These are phyloP conservation scores for Nephila pilipes DNA, from an alignment of 1,140 invertebrate genomes.

Conservation along the genomic window DNA sequence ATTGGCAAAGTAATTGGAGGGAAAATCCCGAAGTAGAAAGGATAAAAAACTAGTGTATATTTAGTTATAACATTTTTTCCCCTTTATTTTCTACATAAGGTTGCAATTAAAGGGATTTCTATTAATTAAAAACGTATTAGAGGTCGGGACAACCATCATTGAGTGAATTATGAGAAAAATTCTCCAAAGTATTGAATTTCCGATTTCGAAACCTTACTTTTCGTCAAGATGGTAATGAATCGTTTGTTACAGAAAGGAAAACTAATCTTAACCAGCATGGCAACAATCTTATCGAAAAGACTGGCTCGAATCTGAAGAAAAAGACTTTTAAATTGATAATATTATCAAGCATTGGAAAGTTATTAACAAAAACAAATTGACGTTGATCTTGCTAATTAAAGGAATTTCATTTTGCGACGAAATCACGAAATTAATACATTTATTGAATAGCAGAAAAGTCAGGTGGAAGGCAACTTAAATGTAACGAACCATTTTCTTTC, in stretches of 20 bases:
- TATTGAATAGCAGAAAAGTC: too few species aligned
- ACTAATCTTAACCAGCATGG: not conserved
- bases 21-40: not conserved
- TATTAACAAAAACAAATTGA: too few species aligned
- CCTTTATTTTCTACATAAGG: conserved; percentile 21
- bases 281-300: too few species aligned
- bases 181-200: not conserved
- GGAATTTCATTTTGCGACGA: too few species aligned
- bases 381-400: too few species aligned
- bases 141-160: not conserved
- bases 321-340: too few species aligned
- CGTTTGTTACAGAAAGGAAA: not conserved
- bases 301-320: too few species aligned
- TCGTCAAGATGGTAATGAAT: not conserved
- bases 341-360: too few species aligned
- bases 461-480: too few species aligned
- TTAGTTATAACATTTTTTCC: too few species aligned
- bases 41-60: conserved; percentile 38
- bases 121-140: conserved; percentile 56
- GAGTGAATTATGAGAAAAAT: conserved; percentile 2
- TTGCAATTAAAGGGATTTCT: conserved; percentile 39
- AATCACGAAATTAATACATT: too few species aligned
- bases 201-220: not conserved
- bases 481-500: too few species aligned
- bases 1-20: not conserved